Evolutionary conservation across 2,797 vertebrate species (phyloP).

Genomic region (Alauda arvensis): DNA sequence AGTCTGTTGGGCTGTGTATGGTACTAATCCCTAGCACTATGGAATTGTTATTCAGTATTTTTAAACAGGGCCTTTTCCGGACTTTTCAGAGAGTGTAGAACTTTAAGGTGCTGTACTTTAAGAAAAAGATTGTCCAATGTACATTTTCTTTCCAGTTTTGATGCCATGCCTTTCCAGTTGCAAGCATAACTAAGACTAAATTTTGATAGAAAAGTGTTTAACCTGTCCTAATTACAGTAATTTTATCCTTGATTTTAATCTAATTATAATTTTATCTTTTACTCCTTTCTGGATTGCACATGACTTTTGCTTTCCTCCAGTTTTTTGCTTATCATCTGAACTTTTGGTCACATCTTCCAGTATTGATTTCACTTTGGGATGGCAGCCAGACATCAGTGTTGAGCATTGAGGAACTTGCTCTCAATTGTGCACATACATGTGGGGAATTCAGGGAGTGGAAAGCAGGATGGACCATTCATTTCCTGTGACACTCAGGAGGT

Average conservation of each 20-base stretch:
- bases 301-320: neutral
- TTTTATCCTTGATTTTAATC: neutral
- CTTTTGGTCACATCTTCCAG: neutral
- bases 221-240: neutral
- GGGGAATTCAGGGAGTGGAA: neutral
- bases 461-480: neutral
- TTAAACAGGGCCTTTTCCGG: neutral
- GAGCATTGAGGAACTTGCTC: neutral
- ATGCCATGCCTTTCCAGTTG: neutral
- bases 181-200: neutral
- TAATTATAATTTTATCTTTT: neutral
- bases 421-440: neutral
- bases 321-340: neutral
- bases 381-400: neutral
- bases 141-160: neutral
- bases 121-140: neutral
- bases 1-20: neutral
- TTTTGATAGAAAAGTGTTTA: neutral
- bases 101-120: neutral
- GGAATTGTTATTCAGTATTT: neutral
- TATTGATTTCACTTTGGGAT: neutral
- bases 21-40: neutral
- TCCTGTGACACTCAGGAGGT: neutral
- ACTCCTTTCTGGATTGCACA: neutral
- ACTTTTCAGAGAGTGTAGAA: neutral